Percentiles rank a stretch among this genome's conserved stretches.
These are phyloP conservation scores for Alethe castanea DNA, from an alignment of 2,113 vertebrate species.

Conservation along the genomic window DNA sequence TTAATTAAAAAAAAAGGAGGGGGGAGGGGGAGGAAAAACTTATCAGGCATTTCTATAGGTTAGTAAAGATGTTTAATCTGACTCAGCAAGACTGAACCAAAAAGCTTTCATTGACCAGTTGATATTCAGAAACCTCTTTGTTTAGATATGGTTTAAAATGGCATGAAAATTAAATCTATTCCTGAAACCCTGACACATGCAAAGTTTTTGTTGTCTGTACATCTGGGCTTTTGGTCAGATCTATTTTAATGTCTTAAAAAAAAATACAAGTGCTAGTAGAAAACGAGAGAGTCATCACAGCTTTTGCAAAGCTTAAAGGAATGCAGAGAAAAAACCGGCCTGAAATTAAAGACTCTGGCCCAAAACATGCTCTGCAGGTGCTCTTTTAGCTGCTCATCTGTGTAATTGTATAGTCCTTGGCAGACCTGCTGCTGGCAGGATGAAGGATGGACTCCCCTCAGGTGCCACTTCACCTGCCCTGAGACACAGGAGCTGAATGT, in stretches of 20 bases:
- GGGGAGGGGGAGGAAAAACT: neutral
- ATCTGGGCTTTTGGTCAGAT: neutral
- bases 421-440: neutral
- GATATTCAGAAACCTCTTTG: neutral
- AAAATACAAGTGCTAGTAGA: neutral
- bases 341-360: neutral
- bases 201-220: neutral
- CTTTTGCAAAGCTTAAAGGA: neutral
- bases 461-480: neutral
- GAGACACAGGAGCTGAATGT: neutral
- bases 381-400: neutral
- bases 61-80: neutral
- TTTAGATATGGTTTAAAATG: neutral
- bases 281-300: neutral
- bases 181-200: neutral
- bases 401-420: rapidly evolving
- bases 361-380: neutral
- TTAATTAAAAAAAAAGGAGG: neutral
- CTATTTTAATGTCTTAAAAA: neutral
- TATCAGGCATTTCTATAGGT: conserved; percentile 9
- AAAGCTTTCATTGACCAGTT: neutral
- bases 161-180: neutral
- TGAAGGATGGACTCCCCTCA: neutral
- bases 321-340: neutral
- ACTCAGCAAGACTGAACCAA: neutral